Evolutionary conservation across 35 echinoderm and acorn worm species (phyloP), one percentile per base, ranked within the genome.

Genomic region (Acanthaster planci): DNA sequence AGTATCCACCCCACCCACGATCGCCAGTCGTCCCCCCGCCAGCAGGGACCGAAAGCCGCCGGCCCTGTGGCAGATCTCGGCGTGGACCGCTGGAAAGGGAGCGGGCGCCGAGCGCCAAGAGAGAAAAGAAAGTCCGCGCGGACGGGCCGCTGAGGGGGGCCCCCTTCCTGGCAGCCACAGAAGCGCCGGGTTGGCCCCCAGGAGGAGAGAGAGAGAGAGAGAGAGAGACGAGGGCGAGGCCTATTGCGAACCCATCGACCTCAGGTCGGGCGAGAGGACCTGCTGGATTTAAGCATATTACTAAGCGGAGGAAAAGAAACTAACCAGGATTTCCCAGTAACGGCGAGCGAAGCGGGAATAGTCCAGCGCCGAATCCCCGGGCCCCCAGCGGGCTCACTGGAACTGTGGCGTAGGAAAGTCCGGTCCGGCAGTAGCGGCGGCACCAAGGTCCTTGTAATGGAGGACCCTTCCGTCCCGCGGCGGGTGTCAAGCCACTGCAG

Each of bases 261-360:
- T n/a, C n/a, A n/a, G n/a, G n/a, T n/a, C n/a, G n/a, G n/a, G n/a
- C n/a, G n/a, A n/a, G n/a, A n/a, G n/a, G n/a, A n/a, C n/a, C n/a
- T n/a, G n/a, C n/a, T n/a, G n/a, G n/a, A n/a, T n/a, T n/a, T n/a
- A n/a, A n/a, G n/a, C n/a, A n/a, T n/a, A n/a, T n/a, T n/a, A n/a
- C n/a, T n/a, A n/a, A n/a, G n/a, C n/a, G n/a, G n/a, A n/a, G n/a
- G n/a, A n/a, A n/a, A n/a, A n/a, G n/a, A n/a, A 90, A 90, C 88
- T 90, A 90, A 90, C 88, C 40, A 90, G 88, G 80, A 90, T 90
- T 90, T 76, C 89, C 82, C 59, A n/a, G n/a, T n/a, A n/a, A n/a
- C n/a, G n/a, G n/a, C n/a, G n/a, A n/a, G n/a, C n/a, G n/a, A n/a
- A n/a, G n/a, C n/a, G n/a, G n/a, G n/a, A n/a, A n/a, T n/a, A n/a